A percentile compares a stretch with the other conserved stretches of the same genome.
Conservation (phyloP, 2,888 invertebrate species). For the Diarsia mendica region DNA sequence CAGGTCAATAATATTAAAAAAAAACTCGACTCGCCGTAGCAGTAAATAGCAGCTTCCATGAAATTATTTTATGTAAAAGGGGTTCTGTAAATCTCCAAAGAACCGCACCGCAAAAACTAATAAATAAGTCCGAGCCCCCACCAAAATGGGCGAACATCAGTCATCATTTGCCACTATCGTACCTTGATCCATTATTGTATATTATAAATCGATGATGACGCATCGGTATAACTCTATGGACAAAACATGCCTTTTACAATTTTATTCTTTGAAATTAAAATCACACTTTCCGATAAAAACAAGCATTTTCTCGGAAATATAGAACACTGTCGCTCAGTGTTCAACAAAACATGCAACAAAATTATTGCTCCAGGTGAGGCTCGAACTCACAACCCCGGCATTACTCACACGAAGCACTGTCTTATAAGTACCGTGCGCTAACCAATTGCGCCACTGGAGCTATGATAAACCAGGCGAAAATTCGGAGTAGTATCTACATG, state of each 20-base stretch:
- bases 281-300: neutral
- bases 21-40: neutral
- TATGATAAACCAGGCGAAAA: constrained; percentile 75
- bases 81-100: neutral
- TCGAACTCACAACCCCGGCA: constrained; percentile 99
- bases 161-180: neutral
- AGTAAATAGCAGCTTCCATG: too few species aligned
- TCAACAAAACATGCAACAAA: constrained; percentile 33
- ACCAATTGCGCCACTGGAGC: constrained; percentile 99
- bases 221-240: neutral
- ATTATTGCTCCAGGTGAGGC: constrained; percentile 99
- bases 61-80: neutral
- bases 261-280: neutral
- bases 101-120: neutral
- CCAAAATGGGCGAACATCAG: neutral
- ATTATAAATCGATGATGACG: neutral
- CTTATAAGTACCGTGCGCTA: constrained; percentile 99
- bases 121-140: neutral
- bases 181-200: too few species aligned
- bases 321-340: neutral
- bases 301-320: neutral
- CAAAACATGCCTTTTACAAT: constrained; percentile 1
- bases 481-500: constrained; percentile 65
- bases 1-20: neutral
- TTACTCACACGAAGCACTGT: constrained; percentile 97